Evolutionary conservation across 1,140 invertebrate species (phyloP).

Genomic region (Cotesia vestalis): DNA sequence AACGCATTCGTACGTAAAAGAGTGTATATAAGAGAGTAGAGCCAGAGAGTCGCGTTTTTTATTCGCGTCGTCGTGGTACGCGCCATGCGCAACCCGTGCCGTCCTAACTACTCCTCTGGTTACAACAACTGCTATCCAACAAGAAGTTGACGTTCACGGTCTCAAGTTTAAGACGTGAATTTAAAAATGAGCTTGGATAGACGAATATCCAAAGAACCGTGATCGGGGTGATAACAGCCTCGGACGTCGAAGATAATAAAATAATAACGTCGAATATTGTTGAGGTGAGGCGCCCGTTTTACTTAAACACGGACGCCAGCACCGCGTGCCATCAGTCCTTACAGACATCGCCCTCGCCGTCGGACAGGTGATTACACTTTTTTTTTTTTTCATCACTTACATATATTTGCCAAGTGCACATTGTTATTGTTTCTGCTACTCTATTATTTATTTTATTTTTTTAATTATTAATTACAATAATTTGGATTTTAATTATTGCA

Average conservation of each 20-base stretch:
- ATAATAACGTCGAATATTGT: not conserved
- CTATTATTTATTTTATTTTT: no score
- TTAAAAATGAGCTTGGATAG: conserved; percentile 10
- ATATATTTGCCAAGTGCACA: not conserved
- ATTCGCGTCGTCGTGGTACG: conserved; percentile 28
- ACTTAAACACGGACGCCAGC: conserved; percentile 29
- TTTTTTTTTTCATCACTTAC: not conserved
- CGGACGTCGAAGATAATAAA: not conserved
- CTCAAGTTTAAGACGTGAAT: not conserved
- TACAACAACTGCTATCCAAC: no score
- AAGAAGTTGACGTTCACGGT: no score
- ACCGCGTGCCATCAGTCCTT: conserved; percentile 12
- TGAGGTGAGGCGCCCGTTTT: not conserved
- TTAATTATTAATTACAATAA: no score
- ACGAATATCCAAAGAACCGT: not conserved
- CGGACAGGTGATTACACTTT: conserved; percentile 29
- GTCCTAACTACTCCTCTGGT: no score
- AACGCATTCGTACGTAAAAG: not conserved
- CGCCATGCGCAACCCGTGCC: conserved; percentile 25
- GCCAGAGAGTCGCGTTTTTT: conserved; percentile 6
- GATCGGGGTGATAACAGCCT: not conserved
- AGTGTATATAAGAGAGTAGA: not conserved
- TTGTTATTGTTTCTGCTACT: not conserved
- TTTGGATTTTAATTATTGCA: not conserved
- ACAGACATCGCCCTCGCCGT: conserved; percentile 36